A percentile compares a stretch with the other conserved stretches of the same genome.
Evolutionary conservation across 2,797 vertebrate species (phyloP).

Genomic region (Sardinella longiceps): DNA sequence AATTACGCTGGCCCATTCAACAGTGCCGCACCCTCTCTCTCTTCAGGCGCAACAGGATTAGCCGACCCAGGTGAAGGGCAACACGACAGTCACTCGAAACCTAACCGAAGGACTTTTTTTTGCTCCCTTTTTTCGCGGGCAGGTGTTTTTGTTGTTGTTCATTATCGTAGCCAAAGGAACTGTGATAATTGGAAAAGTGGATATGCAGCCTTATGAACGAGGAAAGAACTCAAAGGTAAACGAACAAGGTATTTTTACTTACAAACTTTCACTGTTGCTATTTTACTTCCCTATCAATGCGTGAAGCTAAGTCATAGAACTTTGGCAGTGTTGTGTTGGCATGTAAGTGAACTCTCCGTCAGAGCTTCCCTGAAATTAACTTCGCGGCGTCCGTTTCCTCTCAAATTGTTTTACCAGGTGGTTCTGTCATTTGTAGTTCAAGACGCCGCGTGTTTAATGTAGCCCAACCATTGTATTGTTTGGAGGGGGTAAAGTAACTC

Average conservation of each 20-base stretch:
- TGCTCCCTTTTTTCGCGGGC: neutral
- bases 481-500: neutral
- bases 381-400: neutral
- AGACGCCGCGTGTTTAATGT: neutral
- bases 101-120: neutral
- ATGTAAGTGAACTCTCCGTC: neutral
- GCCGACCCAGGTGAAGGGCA: neutral
- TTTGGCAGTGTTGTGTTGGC: neutral
- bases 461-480: neutral
- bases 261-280: neutral
- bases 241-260: neutral
- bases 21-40: neutral
- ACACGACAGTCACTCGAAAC: neutral
- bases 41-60: neutral
- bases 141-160: neutral
- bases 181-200: neutral
- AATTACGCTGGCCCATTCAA: neutral
- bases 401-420: neutral
- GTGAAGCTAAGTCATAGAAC: neutral
- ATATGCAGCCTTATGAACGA: constrained; percentile 5
- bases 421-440: neutral
- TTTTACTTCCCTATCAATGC: neutral
- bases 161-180: too few species aligned
- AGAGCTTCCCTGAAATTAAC: neutral
- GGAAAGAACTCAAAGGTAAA: constrained; percentile 4